Evolutionary conservation across 2,888 invertebrate species (phyloP).

Genomic region (Lymantria monacha): DNA sequence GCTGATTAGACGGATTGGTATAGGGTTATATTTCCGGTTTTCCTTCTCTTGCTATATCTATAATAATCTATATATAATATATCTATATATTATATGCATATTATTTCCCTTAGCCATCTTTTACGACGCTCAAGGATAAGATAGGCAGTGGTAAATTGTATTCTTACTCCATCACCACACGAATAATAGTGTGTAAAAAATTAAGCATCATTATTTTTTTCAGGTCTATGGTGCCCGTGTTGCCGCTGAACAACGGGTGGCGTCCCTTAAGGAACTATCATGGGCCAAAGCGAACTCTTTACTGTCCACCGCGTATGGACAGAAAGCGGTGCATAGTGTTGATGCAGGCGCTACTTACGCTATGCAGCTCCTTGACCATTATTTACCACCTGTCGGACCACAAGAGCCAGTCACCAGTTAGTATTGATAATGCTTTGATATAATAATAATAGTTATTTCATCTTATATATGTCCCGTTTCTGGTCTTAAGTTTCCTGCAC

Average conservation of each 20-base stretch:
- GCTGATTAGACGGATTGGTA: no score
- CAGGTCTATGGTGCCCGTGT: conserved; percentile 75
- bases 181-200: no score
- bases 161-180: no score
- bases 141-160: no score
- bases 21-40: no score
- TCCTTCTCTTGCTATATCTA: no score
- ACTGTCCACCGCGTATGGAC: conserved; percentile 86
- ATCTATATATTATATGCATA: no score
- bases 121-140: no score
- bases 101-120: no score
- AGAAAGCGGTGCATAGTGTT: conserved; percentile 84
- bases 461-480: no score
- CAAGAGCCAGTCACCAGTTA: conserved; percentile 78
- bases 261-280: conserved; percentile 85
- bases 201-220: neutral
- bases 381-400: conserved; percentile 81
- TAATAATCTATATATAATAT: no score
- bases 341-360: conserved; percentile 86
- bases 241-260: conserved; percentile 81
- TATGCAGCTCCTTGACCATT: conserved; percentile 88
- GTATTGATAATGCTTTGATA: conserved; percentile 14
- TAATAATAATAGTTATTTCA: neutral
- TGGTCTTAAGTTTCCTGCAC: no score
- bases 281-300: conserved; percentile 88